phyloP scores from a whole-genome alignment of 1,140 invertebrate species.

The Pygmarrhopalites habei region DNA sequence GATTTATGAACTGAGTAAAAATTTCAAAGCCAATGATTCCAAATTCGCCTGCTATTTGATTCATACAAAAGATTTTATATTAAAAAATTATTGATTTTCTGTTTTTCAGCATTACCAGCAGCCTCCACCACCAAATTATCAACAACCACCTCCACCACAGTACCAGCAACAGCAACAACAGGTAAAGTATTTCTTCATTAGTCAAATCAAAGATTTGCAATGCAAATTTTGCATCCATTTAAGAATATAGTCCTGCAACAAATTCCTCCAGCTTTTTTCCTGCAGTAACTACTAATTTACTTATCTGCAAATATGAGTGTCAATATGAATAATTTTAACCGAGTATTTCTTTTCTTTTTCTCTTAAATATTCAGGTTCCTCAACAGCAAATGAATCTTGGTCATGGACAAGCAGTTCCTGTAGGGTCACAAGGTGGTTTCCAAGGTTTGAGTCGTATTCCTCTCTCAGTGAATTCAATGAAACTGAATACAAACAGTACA shows the following conservation, averaged over 20 bases:
- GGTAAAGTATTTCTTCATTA: constrained; percentile 37
- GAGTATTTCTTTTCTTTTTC: no score
- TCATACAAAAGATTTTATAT: constrained; percentile 23
- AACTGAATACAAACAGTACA: no score
- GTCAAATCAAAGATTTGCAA: not conserved
- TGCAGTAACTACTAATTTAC: not conserved
- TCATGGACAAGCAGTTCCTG: no score
- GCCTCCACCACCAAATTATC: constrained; percentile 45
- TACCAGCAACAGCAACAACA: constrained; percentile 41
- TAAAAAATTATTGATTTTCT: no score
- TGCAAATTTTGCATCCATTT: not conserved
- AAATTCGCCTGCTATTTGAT: constrained; percentile 1
- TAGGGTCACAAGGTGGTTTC: no score
- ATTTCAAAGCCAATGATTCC: constrained; percentile 9
- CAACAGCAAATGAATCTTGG: not conserved
- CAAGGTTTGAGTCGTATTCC: no score
- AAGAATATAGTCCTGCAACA: no score
- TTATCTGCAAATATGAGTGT: not conserved
- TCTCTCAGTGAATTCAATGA: no score
- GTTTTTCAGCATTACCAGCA: constrained; percentile 40
- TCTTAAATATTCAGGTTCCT: not conserved
- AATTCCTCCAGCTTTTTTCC: no score
- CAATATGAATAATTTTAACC: no score
- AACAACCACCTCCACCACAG: constrained; percentile 33
- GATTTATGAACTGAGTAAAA: no score